A percentile compares a stretch with the other conserved stretches of the same genome.
phyloP scores from a whole-genome alignment of 2,113 vertebrate species.

The Mixornis gularis region DNA sequence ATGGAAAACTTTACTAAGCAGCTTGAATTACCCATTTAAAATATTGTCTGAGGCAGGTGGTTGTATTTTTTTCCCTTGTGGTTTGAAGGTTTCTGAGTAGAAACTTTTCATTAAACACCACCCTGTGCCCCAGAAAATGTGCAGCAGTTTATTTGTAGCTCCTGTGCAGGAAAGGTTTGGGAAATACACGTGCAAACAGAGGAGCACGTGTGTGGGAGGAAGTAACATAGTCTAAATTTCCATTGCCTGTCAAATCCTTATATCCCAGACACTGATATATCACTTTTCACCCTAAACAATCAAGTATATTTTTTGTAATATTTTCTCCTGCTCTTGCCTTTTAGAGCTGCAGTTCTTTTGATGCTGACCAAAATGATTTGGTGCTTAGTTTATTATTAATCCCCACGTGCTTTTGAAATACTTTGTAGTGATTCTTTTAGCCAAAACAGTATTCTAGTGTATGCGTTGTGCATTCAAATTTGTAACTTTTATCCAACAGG shows the following conservation, averaged over 20 bases:
- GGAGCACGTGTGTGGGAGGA: not conserved
- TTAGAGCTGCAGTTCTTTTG: not conserved
- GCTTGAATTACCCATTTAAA: not conserved
- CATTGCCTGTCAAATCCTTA: not conserved
- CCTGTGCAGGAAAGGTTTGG: not conserved
- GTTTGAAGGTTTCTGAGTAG: not conserved
- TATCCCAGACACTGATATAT: not conserved
- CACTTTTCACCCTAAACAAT: not conserved
- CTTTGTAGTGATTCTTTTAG: not conserved
- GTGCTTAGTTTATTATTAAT: not conserved
- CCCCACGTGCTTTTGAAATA: not conserved
- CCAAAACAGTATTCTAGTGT: not conserved
- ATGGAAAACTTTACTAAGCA: not conserved
- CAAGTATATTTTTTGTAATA: not conserved
- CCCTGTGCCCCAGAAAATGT: not conserved
- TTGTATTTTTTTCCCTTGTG: not conserved
- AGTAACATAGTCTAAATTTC: not conserved
- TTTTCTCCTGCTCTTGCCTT: not conserved
- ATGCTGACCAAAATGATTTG: not conserved
- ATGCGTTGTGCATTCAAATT: not conserved
- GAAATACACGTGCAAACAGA: not conserved
- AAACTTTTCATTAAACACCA: not conserved
- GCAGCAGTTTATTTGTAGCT: not conserved
- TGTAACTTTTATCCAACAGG: constrained; percentile 71
- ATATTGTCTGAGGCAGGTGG: not conserved